Evolutionary conservation across 2,113 vertebrate genomes (phyloP).

Genomic region (Cettia cetti): DNA sequence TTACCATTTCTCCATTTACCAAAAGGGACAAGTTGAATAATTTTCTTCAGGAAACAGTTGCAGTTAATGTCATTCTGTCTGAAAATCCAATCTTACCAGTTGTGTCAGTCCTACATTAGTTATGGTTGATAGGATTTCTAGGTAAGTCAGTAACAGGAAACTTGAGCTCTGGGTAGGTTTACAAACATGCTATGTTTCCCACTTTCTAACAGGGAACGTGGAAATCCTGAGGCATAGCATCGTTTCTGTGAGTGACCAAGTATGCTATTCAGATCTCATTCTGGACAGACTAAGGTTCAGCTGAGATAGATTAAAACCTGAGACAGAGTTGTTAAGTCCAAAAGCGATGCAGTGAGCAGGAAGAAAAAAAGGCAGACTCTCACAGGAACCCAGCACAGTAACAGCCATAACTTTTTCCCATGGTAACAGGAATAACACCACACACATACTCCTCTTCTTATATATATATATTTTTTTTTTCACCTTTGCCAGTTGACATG

Average conservation of each 20-base stretch:
- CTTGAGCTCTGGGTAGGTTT: background rate
- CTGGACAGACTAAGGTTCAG: background rate
- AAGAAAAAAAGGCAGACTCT: background rate
- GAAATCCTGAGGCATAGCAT: background rate
- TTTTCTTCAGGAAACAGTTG: background rate
- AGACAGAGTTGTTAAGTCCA: background rate
- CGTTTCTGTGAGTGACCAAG: background rate
- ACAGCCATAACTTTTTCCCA: background rate
- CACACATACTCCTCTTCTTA: background rate
- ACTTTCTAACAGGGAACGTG: background rate
- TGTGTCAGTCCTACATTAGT: background rate
- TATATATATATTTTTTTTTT: background rate
- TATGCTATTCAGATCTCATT: background rate
- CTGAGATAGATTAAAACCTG: background rate
- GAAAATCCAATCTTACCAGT: background rate
- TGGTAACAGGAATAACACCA: background rate
- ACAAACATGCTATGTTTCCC: background rate
- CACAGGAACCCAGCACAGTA: background rate
- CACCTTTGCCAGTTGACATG: background rate
- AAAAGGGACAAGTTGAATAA: background rate
- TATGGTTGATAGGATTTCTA: background rate
- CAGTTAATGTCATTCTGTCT: background rate
- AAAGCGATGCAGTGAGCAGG: background rate
- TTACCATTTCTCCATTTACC: background rate
- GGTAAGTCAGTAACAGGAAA: background rate